Evolutionary conservation across 2,797 vertebrate species (phyloP), one percentile per base, ranked within the genome.

Genomic region (Mus spretus): DNA sequence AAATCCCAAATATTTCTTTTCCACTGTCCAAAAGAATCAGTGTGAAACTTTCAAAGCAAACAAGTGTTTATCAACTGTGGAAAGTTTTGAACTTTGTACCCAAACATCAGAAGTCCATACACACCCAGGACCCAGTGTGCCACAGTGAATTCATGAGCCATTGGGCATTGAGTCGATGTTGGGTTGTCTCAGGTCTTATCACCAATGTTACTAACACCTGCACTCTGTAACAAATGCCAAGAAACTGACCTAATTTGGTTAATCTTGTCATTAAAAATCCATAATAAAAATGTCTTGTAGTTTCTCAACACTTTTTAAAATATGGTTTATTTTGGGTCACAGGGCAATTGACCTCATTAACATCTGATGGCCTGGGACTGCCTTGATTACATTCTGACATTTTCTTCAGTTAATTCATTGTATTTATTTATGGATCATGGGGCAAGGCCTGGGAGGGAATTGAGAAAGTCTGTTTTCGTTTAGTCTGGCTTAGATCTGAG

Each of bases 261-360:
- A 77, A 90, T 85, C 8, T 80, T 28, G 28, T 80, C 57, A 72
- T 87, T 85, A 75, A 90, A 91, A 92, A 65, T 14, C 61, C 91
- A 61, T 87, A 89, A 86, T 81, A 34, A 57, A 85, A 44, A 47
- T 94, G 20, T 57, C 70, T 84, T 89, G 59, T 15, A 61, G 47
- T 86, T 94, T 74, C 50, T 89, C 50, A 94, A 89, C 50, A 80
- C 74, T 92, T 85, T 81, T 89, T 59, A 59, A 79, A 67, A 91
- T 12, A 13, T 5, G 19, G 28, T 90, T 94, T 92, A 53, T 86
- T 88, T 94, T 10, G 87, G 74, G 59, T 84, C 26, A 77, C 22
- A 8, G 24, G n/a, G 11, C 40, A 95, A 78, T 11, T 70, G 86
- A 85, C 28, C 20, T 85, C 11, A 6, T 82, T 94, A 78, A 78